Conservation (phyloP, 1,140 invertebrate species). For the Mylabris phalerata region DNA sequence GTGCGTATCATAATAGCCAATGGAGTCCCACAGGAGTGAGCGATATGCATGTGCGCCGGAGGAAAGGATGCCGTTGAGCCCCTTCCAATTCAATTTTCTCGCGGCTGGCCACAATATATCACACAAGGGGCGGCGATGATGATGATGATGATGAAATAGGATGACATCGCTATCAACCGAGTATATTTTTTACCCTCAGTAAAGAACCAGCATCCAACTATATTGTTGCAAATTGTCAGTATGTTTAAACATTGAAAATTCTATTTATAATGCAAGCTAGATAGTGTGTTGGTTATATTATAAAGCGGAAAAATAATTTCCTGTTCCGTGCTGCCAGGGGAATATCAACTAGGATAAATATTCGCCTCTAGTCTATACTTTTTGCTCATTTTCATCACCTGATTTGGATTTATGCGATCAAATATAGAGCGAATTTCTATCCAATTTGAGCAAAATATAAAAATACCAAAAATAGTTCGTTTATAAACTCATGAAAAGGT, state of each 20-base stretch:
- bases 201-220: too few relatives aligned
- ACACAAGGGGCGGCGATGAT: not conserved
- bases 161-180: too few relatives aligned
- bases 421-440: too few relatives aligned
- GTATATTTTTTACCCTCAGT: too few relatives aligned
- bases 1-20: slow-evolving; percentile 8
- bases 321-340: slow-evolving; percentile 33
- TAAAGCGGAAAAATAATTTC: slow-evolving; percentile 41
- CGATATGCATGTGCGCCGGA: slow-evolving; percentile 7
- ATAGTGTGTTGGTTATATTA: slow-evolving; percentile 32
- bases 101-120: slow-evolving; percentile 14
- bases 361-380: slow-evolving; percentile 17
- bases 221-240: too few relatives aligned
- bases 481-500: too few relatives aligned
- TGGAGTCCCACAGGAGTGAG: slow-evolving; percentile 3
- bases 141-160: too few relatives aligned
- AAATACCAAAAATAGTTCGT: too few relatives aligned
- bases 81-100: slow-evolving; percentile 13
- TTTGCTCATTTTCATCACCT: slow-evolving; percentile 7
- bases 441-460: too few relatives aligned
- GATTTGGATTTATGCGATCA: too few relatives aligned
- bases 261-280: slow-evolving; percentile 34
- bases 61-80: slow-evolving; percentile 8
- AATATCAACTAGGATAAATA: slow-evolving; percentile 36
- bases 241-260: slow-evolving; percentile 9